Evolutionary conservation across 2,888 invertebrate species (phyloP).

Genomic region (Athrips mouffetella): DNA sequence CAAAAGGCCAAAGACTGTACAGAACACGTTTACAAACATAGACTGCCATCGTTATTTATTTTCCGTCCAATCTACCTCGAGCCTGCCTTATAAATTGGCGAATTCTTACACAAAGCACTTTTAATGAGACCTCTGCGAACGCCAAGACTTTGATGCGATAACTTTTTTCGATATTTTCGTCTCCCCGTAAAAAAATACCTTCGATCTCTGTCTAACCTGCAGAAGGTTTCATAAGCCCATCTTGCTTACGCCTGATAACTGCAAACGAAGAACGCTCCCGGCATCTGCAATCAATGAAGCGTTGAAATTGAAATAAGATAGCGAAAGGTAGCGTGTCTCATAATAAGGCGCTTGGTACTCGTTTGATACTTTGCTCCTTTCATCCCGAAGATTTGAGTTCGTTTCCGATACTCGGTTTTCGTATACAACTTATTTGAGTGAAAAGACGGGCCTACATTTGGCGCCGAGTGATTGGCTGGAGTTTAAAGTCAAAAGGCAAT

Average conservation of each 20-base stretch:
- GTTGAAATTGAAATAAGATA: slow-evolving; percentile 77
- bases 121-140: slow-evolving; percentile 73
- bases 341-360: slow-evolving; percentile 49
- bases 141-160: slow-evolving; percentile 71
- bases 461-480: slow-evolving; percentile 10
- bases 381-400: slow-evolving; percentile 37
- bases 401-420: slow-evolving; percentile 32
- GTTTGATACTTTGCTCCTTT: slow-evolving; percentile 24
- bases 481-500: neutral
- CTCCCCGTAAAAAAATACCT: slow-evolving; percentile 57
- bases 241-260: slow-evolving; percentile 49
- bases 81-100: slow-evolving; percentile 68
- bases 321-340: slow-evolving; percentile 61
- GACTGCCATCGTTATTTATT: slow-evolving; percentile 61
- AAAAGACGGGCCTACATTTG: slow-evolving; percentile 2
- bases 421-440: slow-evolving; percentile 15
- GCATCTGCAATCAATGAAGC: slow-evolving; percentile 77
- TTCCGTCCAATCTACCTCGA: slow-evolving; percentile 52
- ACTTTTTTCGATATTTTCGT: slow-evolving; percentile 74
- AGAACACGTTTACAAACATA: neutral
- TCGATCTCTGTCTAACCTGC: slow-evolving; percentile 43
- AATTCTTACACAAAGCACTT: slow-evolving; percentile 72
- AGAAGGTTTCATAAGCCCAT: slow-evolving; percentile 31
- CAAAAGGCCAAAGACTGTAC: too few relatives aligned
- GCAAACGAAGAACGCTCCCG: slow-evolving; percentile 60